Percentiles rank a stretch among this genome's conserved stretches.
These are phyloP conservation scores for Etheostoma perlongum DNA, from an alignment of 2,797 vertebrate genomes.

Conservation along the genomic window DNA sequence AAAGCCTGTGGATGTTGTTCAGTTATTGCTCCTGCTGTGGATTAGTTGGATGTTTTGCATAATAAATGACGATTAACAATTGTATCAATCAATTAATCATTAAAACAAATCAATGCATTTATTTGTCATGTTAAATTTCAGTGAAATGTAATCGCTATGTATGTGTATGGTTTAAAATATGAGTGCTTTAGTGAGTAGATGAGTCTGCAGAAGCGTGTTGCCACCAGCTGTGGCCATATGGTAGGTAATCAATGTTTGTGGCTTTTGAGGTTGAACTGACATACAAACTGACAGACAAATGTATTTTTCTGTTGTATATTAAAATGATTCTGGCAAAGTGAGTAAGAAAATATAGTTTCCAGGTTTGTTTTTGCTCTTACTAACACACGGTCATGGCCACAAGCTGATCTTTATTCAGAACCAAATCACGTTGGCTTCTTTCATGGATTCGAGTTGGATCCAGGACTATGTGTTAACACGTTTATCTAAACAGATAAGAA, in stretches of 20 bases:
- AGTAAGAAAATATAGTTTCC: background rate
- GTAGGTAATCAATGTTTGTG: constrained; percentile 9
- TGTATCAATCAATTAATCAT: background rate
- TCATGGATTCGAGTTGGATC: background rate
- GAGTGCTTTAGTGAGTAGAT: background rate
- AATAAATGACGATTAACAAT: constrained; percentile 24
- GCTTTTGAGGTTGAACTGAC: constrained; percentile 6
- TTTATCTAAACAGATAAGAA: too few species aligned
- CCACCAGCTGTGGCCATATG: constrained; percentile 1
- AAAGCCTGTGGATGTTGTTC: background rate
- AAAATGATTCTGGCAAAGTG: background rate
- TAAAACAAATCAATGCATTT: too few species aligned
- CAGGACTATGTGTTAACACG: too few species aligned
- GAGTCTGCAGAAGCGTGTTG: constrained; percentile 18
- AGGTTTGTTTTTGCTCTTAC: constrained; percentile 9
- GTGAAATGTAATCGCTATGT: too few species aligned
- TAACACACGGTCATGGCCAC: background rate
- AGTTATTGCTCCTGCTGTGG: constrained; percentile 1
- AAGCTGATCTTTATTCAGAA: background rate
- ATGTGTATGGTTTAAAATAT: constrained; percentile 6
- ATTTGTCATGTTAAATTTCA: too few species aligned
- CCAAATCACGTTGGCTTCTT: background rate
- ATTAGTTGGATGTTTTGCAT: constrained; percentile 10
- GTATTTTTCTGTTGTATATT: background rate
- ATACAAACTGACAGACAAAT: background rate